These are phyloP conservation scores for Conomelus anceps DNA, from an alignment of 2,888 invertebrate genomes.

Conservation along the genomic window DNA sequence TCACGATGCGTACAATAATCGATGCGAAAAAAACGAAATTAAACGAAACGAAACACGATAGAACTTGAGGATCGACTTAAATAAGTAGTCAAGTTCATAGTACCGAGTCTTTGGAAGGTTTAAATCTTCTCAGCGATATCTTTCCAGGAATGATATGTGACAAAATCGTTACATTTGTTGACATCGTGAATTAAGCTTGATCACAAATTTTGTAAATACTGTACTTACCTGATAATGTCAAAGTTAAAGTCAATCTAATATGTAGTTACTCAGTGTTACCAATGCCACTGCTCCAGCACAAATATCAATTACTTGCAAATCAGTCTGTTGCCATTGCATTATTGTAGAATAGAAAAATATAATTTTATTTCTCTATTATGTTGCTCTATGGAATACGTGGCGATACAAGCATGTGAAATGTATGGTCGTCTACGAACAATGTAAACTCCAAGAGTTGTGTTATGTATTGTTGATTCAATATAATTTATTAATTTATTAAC, in stretches of 20 bases:
- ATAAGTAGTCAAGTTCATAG: too few species aligned
- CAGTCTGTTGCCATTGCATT: background rate
- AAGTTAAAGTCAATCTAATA: background rate
- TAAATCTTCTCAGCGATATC: background rate
- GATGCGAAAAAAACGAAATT: background rate
- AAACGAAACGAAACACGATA: too few species aligned
- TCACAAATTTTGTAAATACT: background rate
- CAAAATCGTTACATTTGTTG: background rate
- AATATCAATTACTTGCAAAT: background rate
- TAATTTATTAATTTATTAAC: conserved; percentile 12
- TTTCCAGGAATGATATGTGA: background rate
- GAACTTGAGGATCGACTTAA: too few species aligned
- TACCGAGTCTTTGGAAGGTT: background rate
- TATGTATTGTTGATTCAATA: conserved; percentile 5
- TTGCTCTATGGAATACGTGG: background rate
- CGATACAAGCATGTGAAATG: background rate
- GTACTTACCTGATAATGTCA: background rate
- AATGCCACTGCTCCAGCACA: background rate
- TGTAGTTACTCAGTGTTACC: background rate
- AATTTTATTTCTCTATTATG: background rate
- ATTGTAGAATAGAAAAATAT: background rate
- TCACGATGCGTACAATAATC: background rate
- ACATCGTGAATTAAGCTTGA: background rate
- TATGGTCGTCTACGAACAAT: background rate
- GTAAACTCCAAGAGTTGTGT: conserved; percentile 20